Evolutionary conservation across 2,113 vertebrate species (phyloP), one percentile per base, ranked within the genome.

Genomic region (Uria lomvia): DNA sequence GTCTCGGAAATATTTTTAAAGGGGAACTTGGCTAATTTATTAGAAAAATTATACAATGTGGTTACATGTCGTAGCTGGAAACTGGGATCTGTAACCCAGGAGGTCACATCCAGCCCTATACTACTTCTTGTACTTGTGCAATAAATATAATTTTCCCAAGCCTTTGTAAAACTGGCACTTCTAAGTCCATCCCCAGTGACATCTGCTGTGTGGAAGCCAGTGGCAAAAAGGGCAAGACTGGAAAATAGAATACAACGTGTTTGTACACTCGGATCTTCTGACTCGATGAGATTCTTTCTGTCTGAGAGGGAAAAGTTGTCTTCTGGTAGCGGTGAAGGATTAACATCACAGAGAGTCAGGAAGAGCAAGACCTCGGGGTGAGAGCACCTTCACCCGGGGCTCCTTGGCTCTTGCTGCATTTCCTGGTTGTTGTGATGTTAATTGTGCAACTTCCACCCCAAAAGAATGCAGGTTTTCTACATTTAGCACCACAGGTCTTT

Each of bases 361-460:
- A 36, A 34, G n/a, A 38, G 58, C 56, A 23, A 38, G 78, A 45
- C 27, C 49, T 23, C 5, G 0, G 36, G 26, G 21, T n/a, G 34
- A 52, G 14, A 74, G 43, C 43, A 5, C 1, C 6, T 40, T 58
- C 38, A 53, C 76, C 59, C 30, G 52, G 29, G 45, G 47, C 43
- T 50, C 20, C 60, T 55, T 2, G 6, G 23, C 52, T 58, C 26
- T 23, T 4, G 47, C 60, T 87, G 56, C 80, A 67, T 94, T 92
- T 96, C 93, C 90, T 87, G 90, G 11, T 49, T 26, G 49, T 93
- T 96, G 91, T 95, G 84, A 88, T 96, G 74, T 60, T 93, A 93
- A 96, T 72, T 27, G 43, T 19, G 34, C 36, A 50, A 8, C 66
- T 78, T 59, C 45, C 56, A 65, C 40, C 43, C 40, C 60, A 47